Percentiles rank a stretch among this genome's conserved stretches.
Conservation (phyloP, 2,797 vertebrate genomes). For the Tragelaphus eurycerus region DNA sequence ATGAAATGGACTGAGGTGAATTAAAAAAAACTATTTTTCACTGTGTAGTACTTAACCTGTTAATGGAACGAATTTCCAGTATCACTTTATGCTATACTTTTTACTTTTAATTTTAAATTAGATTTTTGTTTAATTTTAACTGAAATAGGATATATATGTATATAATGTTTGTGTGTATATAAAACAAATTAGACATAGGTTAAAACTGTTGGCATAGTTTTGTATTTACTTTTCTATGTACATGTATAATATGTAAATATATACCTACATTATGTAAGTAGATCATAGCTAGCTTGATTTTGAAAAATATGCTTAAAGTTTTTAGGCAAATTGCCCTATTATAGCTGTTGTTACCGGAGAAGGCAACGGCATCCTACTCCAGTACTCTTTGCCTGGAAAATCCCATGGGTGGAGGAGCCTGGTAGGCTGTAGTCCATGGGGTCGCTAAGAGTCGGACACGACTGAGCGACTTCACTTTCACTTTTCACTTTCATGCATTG, state of each 20-base stretch:
- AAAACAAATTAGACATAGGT: background rate
- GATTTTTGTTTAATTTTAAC: background rate
- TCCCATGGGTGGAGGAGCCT: no score
- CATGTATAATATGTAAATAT: background rate
- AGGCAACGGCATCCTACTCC: no score
- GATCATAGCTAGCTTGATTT: background rate
- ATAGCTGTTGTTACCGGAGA: background rate
- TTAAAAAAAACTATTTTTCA: background rate
- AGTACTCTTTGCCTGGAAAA: no score
- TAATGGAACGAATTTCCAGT: background rate
- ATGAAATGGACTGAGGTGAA: background rate
- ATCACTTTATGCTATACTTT: background rate
- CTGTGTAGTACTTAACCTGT: background rate
- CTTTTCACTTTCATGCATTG: no score
- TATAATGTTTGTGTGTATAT: background rate
- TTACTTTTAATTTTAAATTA: conserved; percentile 6
- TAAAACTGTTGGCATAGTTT: background rate
- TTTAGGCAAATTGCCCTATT: background rate
- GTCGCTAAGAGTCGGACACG: no score
- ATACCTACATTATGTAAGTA: background rate
- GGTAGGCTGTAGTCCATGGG: no score
- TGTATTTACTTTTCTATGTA: background rate
- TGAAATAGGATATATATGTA: background rate
- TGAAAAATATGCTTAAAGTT: background rate
- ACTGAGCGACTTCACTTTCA: no score